These are phyloP conservation scores for Trachemys scripta DNA, from an alignment of 2,113 vertebrate genomes.

Conservation along the genomic window DNA sequence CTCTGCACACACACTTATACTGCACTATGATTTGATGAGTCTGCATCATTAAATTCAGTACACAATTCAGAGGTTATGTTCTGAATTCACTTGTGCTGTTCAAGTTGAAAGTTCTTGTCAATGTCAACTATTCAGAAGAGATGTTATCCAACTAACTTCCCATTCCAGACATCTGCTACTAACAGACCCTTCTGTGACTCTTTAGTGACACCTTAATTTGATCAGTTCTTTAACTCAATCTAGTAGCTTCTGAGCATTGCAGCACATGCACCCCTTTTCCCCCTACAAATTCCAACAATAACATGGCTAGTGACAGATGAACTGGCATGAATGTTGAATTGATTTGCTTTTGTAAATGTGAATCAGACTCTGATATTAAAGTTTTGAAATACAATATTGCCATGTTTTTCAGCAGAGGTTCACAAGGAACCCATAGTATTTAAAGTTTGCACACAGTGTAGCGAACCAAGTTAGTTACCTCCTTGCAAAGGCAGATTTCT, in stretches of 20 bases:
- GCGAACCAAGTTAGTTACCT: neutral
- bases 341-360: neutral
- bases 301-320: rapidly evolving
- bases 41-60: neutral
- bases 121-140: neutral
- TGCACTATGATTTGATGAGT: neutral
- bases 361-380: neutral
- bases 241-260: neutral
- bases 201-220: neutral
- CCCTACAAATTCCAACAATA: neutral
- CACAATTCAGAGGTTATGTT: neutral
- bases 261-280: rapidly evolving
- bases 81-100: neutral
- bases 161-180: neutral
- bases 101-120: neutral
- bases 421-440: neutral
- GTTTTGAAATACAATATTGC: neutral
- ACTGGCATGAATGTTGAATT: neutral
- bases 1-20: neutral
- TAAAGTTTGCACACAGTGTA: neutral
- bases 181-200: neutral
- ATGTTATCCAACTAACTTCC: neutral
- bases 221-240: neutral
- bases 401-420: neutral
- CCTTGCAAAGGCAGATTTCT: neutral